Evolutionary conservation across 2,113 vertebrate genomes (phyloP), one percentile per base, ranked within the genome.

Genomic region (Prochilodus magdalenae): DNA sequence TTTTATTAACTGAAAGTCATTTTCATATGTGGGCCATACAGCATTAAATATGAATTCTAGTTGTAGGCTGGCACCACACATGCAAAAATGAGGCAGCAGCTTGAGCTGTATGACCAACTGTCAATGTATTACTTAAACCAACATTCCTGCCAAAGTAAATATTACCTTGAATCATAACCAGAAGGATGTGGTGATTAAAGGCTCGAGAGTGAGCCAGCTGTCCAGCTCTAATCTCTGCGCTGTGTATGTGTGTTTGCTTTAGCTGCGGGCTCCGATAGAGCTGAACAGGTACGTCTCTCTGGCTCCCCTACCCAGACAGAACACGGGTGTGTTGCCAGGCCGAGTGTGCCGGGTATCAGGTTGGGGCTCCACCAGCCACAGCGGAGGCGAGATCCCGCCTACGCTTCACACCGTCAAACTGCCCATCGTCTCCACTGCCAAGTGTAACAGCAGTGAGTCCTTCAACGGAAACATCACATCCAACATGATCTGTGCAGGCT

Each of bases 401-500:
- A 90, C 87, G 4, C 89, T 95, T 66, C 89, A 86, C 49, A 92
- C 90, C 0, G 92, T 94, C 27, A 87, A 73, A 7, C 89, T 95
- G 36, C 93, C 94, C 70, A 90, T 94, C 69, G 86, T 95, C 22
- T 91, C 93, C 7, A 66, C 83, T 0, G 72, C 86, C 13, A 85
- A 83, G 72, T 95, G 94, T 51, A 95, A 95, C 89, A 86, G 91
- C 92, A 94, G 91, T 0, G 55, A 87, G 30, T 94, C 92, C 1
- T 94, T 94, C 22, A 87, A 90, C 0, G 94, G 94, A 15, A 93
- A 93, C 87, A 94, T 94, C 87, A 95, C 93, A 14, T 66, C 76
- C 65, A 94, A 92, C 84, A 95, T 95, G 95, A 93, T 95, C 86
- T 95, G 94, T 14, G 93, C 94, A 0, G 94, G 93, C 8, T 87